A percentile compares a stretch with the other conserved stretches of the same genome.
phyloP scores from a whole-genome alignment of 92 coral and sea anemone genomes.

The Micromussa lordhowensis region DNA sequence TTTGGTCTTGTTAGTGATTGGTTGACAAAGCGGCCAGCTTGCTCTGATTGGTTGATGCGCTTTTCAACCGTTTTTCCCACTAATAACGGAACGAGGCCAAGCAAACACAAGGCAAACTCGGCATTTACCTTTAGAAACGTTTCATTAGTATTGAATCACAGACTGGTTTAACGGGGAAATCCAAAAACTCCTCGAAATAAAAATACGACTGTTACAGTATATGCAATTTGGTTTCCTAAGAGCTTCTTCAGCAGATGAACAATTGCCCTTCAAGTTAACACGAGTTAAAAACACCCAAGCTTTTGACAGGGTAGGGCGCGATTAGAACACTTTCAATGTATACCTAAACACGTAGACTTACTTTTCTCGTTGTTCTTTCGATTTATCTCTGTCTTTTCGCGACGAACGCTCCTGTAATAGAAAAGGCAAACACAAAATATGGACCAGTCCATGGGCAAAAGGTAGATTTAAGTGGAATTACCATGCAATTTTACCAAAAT shows the following conservation, averaged over 20 bases:
- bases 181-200: not conserved
- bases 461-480: not conserved
- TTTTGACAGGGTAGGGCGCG: not conserved
- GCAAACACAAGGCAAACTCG: no score
- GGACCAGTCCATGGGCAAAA: not conserved
- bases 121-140: no score
- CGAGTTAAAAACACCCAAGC: not conserved
- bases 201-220: not conserved
- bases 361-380: conserved; percentile 94
- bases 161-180: not conserved
- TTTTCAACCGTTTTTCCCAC: no score
- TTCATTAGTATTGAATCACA: not conserved
- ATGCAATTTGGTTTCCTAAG: not conserved
- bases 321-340: not conserved
- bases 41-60: not conserved
- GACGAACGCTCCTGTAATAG: conserved; percentile 86
- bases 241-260: no score
- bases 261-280: no score
- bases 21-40: not conserved
- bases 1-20: not conserved
- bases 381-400: conserved; percentile 89
- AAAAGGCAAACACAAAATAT: not conserved
- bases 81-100: no score
- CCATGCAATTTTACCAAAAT: not conserved
- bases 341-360: conserved; percentile 42